phyloP scores from a whole-genome alignment of 2,888 invertebrate species.

The Lasioglossum lativentre region DNA sequence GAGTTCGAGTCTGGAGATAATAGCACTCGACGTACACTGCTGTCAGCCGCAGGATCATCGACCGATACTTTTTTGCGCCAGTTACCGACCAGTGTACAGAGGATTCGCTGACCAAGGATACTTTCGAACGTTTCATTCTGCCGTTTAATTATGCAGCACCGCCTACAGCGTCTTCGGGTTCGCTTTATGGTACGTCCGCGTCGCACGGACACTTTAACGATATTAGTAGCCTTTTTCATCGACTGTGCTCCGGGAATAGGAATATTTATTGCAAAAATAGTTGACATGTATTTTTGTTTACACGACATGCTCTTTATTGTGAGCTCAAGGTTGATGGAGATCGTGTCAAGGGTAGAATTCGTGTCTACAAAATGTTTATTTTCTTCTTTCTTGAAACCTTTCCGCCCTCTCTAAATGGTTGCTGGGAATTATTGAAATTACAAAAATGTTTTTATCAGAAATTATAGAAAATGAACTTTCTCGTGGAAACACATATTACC shows the following conservation, averaged over 20 bases:
- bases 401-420: no score
- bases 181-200: not conserved
- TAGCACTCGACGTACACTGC: not conserved
- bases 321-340: no score
- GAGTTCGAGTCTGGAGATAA: constrained; percentile 13
- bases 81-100: not conserved
- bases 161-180: not conserved
- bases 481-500: no score
- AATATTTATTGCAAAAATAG: not conserved
- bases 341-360: no score
- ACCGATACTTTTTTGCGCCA: not conserved
- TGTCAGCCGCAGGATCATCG: constrained; percentile 20
- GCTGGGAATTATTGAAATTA: no score
- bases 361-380: no score
- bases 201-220: not conserved
- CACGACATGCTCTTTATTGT: no score
- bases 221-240: not conserved
- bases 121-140: not conserved
- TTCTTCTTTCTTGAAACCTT: no score
- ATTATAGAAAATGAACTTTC: no score
- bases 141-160: not conserved
- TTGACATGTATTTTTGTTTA: no score
- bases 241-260: not conserved
- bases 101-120: not conserved
- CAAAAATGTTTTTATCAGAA: no score